Base-by-base conservation (phyloP, 2,113 vertebrate genomes). In the Sceloporus tristichus region DNA sequence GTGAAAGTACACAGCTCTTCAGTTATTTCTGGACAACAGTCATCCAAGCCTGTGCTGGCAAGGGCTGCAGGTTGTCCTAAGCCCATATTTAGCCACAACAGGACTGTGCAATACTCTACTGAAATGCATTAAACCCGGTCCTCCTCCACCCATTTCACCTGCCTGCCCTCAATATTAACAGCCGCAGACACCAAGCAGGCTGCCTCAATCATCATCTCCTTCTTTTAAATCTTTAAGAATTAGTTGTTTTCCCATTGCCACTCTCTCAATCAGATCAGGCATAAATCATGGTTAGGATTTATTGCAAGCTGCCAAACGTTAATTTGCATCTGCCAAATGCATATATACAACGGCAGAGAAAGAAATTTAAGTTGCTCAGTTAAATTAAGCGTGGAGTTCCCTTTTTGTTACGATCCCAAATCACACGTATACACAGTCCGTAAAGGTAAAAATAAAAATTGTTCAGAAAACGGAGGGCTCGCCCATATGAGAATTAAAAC, bases 271-370 rank as follows among this genome's bases (percentile, higher is more conserved):
- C 93, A 90, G n/a, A 70, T 88, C 90, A 93, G 78, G 81, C 93
- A 94, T 94, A 94, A 94, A 96, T 96, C 94, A 94, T 91, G 79
- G 88, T 91, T 62, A 83, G 81, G 90, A 93, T 95, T 95, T 95
- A 96, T 96, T 96, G 95, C 85, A 94, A 89, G 90, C 89, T 96
- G 94, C 96, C 96, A 96, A 88, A 95, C 85, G 16, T 94, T 34
- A 94, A 97, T 96, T 96, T 95, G 95, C 94, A 3, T 91, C 93
- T 95, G 93, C 94, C 93, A 93, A 92, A 90, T 91, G 86, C 14
- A 4, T 62, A 14, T 62, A 18, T 62, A 18, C 16, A 2, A 18
- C 92, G 90, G 91, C 90, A 84, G 91, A 96, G 92, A 95, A 89
- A 86, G 90, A 95, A 95, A 94, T 84, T 90, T 87, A 94, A 91